Base-by-base conservation (phyloP, 2,888 invertebrate genomes). In the Apomyelois bistriatella region DNA sequence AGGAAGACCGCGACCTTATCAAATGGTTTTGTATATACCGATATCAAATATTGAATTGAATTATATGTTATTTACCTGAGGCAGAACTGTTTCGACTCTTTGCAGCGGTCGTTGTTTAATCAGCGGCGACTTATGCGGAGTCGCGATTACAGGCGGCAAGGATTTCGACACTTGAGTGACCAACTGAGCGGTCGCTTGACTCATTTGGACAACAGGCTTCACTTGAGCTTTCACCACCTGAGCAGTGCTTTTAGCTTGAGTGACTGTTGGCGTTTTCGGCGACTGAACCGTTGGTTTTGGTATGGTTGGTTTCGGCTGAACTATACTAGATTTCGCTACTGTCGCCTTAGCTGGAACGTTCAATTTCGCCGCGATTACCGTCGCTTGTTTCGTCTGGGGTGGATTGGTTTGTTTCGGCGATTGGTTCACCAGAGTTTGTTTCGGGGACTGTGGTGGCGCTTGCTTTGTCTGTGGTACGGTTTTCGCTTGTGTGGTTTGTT, bases 71-170 rank as follows among this genome's bases (percentile, higher is more conserved):
- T 3, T 4, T 51, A 83, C 82, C 60, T 69, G 61, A 30, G 68
- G 58, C 43, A 72, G 76, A 10, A 75, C 57, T 0, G 69, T 63
- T 46, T 85, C 88, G 30, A 72, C 61, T 58, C 83, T 85, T 49
- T 74, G 73, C 43, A 82, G 58, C 4, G 84, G 77, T 55, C 86
- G 74, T 57, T 82, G 87, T 61, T 85, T 85, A 22, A 81, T 72
- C 12, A 88, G 62, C 22, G 86, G 84, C 7, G 85, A 76, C 52
- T 82, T 82, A 36, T 76, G 75, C 1, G 83, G 76, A 8, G 82
- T 60, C 0, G 82, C 61, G 0, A 80, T 70, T 0, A 79, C 68
- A 0, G 85, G 69, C 0, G 85, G 77, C 53, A 82, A 51, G 0
- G 79, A 64, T 35, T 81, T 78, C 0, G 75, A 65, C 35, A 74